Conservation (phyloP, 2,888 invertebrate species). For the Dasysyrphus tricinctus region DNA sequence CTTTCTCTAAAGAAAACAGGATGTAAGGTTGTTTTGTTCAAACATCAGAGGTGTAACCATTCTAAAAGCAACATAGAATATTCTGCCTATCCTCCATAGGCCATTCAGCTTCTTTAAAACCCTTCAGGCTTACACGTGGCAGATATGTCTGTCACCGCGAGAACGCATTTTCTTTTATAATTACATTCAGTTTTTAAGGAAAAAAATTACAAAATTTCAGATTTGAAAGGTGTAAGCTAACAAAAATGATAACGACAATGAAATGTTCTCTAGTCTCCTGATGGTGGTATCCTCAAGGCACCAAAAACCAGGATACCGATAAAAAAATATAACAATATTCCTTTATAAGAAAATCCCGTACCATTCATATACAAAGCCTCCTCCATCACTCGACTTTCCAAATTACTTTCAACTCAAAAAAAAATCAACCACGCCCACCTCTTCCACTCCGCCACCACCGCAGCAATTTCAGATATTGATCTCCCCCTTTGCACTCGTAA, state of each 20-base stretch:
- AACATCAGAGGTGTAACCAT: neutral
- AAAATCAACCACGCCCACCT: conserved; percentile 62
- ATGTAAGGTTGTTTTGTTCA: no score
- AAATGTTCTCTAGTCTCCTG: neutral
- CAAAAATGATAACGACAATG: neutral
- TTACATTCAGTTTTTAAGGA: neutral
- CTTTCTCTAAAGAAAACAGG: no score
- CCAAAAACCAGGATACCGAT: neutral
- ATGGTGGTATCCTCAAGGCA: neutral
- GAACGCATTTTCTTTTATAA: conserved; percentile 5
- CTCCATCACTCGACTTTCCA: conserved; percentile 7
- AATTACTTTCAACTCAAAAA: conserved; percentile 39
- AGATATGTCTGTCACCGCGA: neutral
- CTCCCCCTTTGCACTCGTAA: conserved; percentile 52
- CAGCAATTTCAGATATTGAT: conserved; percentile 72
- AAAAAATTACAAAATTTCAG: neutral
- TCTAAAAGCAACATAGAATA: neutral
- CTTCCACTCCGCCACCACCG: conserved; percentile 51
- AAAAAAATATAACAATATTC: conserved; percentile 24
- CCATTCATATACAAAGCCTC: neutral
- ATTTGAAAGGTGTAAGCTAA: neutral
- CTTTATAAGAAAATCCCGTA: neutral
- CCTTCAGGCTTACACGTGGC: neutral
- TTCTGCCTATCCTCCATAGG: neutral
- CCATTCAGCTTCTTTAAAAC: neutral